Conservation (phyloP, 2,797 vertebrate genomes). For the Austrolebias charrua region DNA sequence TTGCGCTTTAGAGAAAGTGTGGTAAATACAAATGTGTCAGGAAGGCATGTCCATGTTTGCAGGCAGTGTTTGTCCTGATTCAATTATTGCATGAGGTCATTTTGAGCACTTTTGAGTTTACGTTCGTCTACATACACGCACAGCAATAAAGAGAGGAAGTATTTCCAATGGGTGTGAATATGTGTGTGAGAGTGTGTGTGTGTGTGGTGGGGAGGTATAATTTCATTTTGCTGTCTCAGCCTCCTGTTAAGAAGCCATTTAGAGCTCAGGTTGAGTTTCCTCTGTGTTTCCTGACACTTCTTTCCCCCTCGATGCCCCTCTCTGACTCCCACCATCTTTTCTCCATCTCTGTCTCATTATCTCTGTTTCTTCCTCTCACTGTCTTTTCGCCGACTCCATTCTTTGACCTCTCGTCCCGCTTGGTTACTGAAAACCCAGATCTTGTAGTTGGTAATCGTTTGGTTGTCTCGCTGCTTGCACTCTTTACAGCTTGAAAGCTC, state of each 20-base stretch:
- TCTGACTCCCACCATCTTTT: constrained; percentile 61
- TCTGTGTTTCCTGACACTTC: constrained; percentile 59
- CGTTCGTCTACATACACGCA: constrained; percentile 18
- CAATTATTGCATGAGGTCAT: constrained; percentile 3
- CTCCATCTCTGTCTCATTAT: constrained; percentile 68
- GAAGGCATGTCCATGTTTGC: constrained; percentile 31
- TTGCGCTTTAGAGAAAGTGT: constrained; percentile 3
- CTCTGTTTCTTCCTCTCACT: constrained; percentile 36
- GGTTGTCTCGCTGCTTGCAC: constrained; percentile 11
- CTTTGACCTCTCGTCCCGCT: constrained; percentile 17
- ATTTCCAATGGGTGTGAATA: constrained; percentile 6
- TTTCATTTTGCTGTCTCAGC: constrained; percentile 69
- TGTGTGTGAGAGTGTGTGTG: constrained; percentile 13
- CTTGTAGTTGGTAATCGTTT: constrained; percentile 34
- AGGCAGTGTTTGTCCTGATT: constrained; percentile 29
- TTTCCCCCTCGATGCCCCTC: constrained; percentile 61
- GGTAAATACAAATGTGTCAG: constrained; percentile 29
- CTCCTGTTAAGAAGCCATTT: constrained; percentile 70
- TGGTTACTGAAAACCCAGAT: constrained; percentile 12
- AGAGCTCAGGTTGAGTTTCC: constrained; percentile 71
- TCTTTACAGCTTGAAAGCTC: constrained; percentile 12
- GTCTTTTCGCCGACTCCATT: constrained; percentile 24
- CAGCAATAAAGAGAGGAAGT: constrained; percentile 14
- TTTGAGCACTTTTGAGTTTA: constrained; percentile 15
- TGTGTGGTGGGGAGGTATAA: constrained; percentile 30